phyloP scores from a whole-genome alignment of 2,113 vertebrate species.

The Onychorhynchus coronatus region DNA sequence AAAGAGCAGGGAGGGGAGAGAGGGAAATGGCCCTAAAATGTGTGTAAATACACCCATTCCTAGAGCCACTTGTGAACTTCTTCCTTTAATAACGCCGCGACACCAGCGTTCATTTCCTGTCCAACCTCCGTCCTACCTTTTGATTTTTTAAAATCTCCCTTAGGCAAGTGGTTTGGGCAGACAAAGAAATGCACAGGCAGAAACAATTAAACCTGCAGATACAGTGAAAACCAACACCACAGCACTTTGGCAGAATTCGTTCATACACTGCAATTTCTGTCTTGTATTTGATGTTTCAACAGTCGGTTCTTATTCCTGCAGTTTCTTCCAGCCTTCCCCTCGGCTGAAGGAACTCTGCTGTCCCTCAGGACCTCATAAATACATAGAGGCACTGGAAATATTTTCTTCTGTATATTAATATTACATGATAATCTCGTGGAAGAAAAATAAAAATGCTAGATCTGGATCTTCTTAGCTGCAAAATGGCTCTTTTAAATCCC shows the following conservation, averaged over 20 bases:
- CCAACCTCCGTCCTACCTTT: slow-evolving; percentile 69
- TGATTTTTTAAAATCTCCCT: slow-evolving; percentile 71
- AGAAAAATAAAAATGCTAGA: slow-evolving; percentile 7
- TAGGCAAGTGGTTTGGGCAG: slow-evolving; percentile 72
- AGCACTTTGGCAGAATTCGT: slow-evolving; percentile 13
- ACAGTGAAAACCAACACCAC: slow-evolving; percentile 74
- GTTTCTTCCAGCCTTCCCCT: slow-evolving; percentile 53
- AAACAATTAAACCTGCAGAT: slow-evolving; percentile 81
- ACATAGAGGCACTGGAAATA: slow-evolving; percentile 64
- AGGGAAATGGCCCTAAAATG: neutral
- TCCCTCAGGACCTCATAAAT: slow-evolving; percentile 70
- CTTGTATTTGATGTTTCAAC: slow-evolving; percentile 57
- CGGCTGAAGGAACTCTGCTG: slow-evolving; percentile 29
- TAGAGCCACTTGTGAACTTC: slow-evolving; percentile 54
- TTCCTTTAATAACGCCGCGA: slow-evolving; percentile 53
- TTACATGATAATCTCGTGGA: slow-evolving; percentile 60
- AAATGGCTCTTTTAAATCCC: slow-evolving; percentile 55
- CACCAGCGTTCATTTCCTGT: slow-evolving; percentile 78
- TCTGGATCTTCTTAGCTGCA: slow-evolving; percentile 52
- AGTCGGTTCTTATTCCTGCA: neutral
- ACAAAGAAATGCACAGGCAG: slow-evolving; percentile 78
- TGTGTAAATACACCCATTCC: neutral
- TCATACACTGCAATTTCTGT: no score
- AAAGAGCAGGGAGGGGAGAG: neutral
- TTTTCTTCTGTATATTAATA: slow-evolving; percentile 50